Conservation (phyloP, 2,888 invertebrate genomes). For the Temnothorax rugatulus region DNA sequence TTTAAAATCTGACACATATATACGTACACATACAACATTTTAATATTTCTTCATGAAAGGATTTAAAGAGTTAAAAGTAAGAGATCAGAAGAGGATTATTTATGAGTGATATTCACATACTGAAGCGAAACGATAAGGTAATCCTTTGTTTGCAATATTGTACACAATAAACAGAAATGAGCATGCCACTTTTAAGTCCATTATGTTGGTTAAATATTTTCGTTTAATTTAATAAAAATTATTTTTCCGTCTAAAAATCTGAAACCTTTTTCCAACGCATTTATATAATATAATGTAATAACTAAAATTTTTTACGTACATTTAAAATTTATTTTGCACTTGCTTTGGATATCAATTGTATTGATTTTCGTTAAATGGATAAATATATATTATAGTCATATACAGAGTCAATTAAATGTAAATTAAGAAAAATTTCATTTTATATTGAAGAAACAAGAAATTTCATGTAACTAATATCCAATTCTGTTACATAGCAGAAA, state of each 20-base stretch:
- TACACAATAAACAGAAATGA: neutral
- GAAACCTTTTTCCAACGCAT: neutral
- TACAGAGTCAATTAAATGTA: neutral
- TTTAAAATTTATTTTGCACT: neutral
- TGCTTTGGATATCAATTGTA: neutral
- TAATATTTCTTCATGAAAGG: neutral
- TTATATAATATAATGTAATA: neutral
- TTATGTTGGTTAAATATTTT: neutral
- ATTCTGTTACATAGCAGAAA: neutral
- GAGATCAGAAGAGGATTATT: neutral
- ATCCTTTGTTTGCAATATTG: constrained; percentile 11
- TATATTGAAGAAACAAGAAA: neutral
- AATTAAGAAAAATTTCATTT: neutral
- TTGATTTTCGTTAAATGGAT: neutral
- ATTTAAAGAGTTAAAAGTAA: neutral
- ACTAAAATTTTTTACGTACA: neutral
- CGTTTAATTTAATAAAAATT: constrained; percentile 11
- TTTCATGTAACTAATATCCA: neutral
- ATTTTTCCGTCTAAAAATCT: neutral
- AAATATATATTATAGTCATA: too few species aligned
- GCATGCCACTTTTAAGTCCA: neutral
- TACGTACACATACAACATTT: too few species aligned
- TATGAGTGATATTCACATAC: neutral
- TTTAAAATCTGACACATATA: neutral
- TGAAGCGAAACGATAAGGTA: constrained; percentile 17